A percentile compares a stretch with the other conserved stretches of the same genome.
phyloP scores from a whole-genome alignment of 1,140 invertebrate species.

The Cardiocondyla obscurior region DNA sequence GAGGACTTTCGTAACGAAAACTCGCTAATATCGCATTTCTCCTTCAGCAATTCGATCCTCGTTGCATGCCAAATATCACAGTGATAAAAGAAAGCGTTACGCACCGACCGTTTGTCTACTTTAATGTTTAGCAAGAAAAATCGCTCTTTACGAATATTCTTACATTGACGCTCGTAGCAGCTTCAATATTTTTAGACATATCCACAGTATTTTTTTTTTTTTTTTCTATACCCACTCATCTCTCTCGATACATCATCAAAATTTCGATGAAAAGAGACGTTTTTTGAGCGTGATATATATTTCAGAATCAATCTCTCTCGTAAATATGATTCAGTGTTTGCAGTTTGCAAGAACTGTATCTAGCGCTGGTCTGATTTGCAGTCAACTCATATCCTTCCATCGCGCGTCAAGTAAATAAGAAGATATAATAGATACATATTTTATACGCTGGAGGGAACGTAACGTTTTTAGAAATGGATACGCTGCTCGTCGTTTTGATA shows the following conservation, averaged over 20 bases:
- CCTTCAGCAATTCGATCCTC: not conserved
- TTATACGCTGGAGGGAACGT: not conserved
- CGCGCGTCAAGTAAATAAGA: conserved; percentile 18
- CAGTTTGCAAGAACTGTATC: not conserved
- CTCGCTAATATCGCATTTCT: conserved; percentile 18
- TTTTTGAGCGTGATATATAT: not conserved
- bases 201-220: not conserved
- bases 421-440: conserved; percentile 5
- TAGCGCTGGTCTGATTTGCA: not conserved
- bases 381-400: not conserved
- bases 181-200: not conserved
- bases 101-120: too few relatives aligned
- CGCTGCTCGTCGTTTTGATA: conserved; percentile 12
- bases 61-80: not conserved
- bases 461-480: conserved; percentile 22
- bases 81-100: not conserved
- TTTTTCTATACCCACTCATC: too few relatives aligned
- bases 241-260: not conserved
- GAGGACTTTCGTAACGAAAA: conserved; percentile 19
- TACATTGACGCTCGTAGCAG: not conserved
- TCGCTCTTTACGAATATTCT: not conserved
- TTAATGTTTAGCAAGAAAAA: not conserved
- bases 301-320: not conserved
- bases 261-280: not conserved
- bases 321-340: not conserved